Percentiles rank a stretch among this genome's conserved stretches.
These are phyloP conservation scores for Doryteuthis pealeii DNA, from an alignment of 1,140 invertebrate genomes.

Conservation along the genomic window DNA sequence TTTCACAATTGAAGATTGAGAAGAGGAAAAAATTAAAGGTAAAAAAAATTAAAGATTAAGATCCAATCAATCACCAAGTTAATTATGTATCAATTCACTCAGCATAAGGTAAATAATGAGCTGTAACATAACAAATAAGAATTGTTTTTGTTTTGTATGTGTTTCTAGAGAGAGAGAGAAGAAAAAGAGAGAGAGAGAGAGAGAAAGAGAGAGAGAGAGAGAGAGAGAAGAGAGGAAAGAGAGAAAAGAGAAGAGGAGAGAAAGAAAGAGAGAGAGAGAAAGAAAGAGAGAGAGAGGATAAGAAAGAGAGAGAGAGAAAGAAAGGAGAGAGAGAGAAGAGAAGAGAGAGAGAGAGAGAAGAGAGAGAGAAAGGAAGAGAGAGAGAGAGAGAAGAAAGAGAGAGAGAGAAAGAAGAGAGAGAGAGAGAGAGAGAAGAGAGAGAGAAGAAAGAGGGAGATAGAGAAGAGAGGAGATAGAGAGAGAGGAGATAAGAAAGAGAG, in stretches of 20 bases:
- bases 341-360: not conserved
- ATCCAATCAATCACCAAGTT: too few relatives aligned
- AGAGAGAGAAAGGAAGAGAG: not conserved
- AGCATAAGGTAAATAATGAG: too few relatives aligned
- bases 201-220: too few relatives aligned
- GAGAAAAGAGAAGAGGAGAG: not conserved
- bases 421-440: not conserved
- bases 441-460: not conserved
- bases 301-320: not conserved
- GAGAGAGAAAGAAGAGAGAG: not conserved
- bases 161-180: too few relatives aligned
- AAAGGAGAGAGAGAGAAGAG: not conserved
- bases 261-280: not conserved
- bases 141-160: too few relatives aligned
- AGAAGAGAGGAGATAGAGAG: not conserved
- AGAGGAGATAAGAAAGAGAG: not conserved
- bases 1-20: too few relatives aligned
- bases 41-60: too few relatives aligned
- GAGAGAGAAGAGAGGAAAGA: too few relatives aligned
- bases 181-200: too few relatives aligned
- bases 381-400: not conserved
- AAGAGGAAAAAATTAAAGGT: too few relatives aligned
- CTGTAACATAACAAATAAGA: too few relatives aligned
- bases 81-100: too few relatives aligned
- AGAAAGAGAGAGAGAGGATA: not conserved